Evolutionary conservation across 2,797 vertebrate species (phyloP), one percentile per base, ranked within the genome.

Genomic region (Picus viridis): DNA sequence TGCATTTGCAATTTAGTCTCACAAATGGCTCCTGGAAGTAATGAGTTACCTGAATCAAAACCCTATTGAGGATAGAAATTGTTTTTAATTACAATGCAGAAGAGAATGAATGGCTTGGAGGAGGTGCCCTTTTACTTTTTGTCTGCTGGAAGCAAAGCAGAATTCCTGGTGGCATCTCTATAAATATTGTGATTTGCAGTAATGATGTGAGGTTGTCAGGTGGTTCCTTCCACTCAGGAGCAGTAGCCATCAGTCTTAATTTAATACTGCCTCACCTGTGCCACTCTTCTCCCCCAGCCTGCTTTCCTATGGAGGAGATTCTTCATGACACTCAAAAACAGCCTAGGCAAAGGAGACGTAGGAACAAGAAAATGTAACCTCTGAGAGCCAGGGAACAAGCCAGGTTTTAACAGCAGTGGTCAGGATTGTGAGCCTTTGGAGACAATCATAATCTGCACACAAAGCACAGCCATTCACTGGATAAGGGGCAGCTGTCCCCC

Each of bases 21-120:
- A 61, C 53, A 86, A 86, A 91, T 82, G 77, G 77, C 87, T 91
- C 64, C 84, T 88, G 84, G 83, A 73, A 83, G 54, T 92, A 78
- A 88, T 89, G 86, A 86, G 83, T 89, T 92, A 96, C 95, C 91
- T 94, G 89, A 91, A 76, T 91, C 87, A 88, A 73, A 96, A 89
- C 27, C 36, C 86, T 70, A 14, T 49, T 81, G 92, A 90, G 84
- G 39, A 83, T 41, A 89, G 86, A 92, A 93, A 90, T 84, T 82
- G 91, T 68, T 92, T 94, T 93, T 93, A 92, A 91, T 89, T 94
- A 75, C 76, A 68, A 70, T 17, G 29, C 54, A 65, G 89, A 89
- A 75, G 22, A 91, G 61, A 70, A 67, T 81, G 76, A 83, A 72
- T 81, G 71, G 70, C 70, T 90, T 56, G 77, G 62, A 77, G 83